Evolutionary conservation across 2,888 invertebrate genomes (phyloP).

Genomic region (Linnaemya vulpina): DNA sequence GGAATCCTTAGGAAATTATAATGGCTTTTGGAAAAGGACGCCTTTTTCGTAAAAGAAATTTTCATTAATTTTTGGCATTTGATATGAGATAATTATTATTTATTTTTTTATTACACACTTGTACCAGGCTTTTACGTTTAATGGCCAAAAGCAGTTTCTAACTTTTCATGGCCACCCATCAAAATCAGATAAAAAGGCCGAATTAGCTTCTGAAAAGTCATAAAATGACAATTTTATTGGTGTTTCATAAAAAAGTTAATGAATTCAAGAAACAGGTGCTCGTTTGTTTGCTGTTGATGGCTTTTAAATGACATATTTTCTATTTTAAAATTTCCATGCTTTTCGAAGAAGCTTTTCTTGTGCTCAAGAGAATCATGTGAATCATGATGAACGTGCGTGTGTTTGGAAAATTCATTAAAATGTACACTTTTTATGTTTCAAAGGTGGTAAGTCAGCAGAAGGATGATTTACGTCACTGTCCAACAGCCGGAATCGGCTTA

Average conservation of each 20-base stretch:
- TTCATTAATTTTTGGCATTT: background rate
- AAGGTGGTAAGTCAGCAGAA: too few relatives aligned
- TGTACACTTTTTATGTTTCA: background rate
- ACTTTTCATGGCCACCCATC: slow-evolving; percentile 37
- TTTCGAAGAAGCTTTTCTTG: background rate
- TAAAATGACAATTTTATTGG: slow-evolving; percentile 36
- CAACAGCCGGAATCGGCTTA: too few relatives aligned
- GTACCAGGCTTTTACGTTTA: background rate
- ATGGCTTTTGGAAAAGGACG: background rate
- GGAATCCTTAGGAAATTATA: slow-evolving; percentile 25
- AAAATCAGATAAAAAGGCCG: slow-evolving; percentile 51
- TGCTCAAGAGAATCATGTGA: too few relatives aligned
- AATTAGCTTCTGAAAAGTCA: slow-evolving; percentile 18
- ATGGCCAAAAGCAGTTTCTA: slow-evolving; percentile 2
- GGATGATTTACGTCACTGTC: too few relatives aligned
- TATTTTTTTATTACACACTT: background rate
- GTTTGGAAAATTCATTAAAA: background rate
- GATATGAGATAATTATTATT: slow-evolving; percentile 36
- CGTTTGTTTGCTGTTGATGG: background rate
- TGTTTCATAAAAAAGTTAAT: slow-evolving; percentile 17
- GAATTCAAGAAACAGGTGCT: slow-evolving; percentile 26
- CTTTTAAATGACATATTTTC: background rate
- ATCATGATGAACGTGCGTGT: background rate
- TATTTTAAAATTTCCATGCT: background rate
- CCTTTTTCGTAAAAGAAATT: background rate